Evolutionary conservation across 2,113 vertebrate species (phyloP), one percentile per base, ranked within the genome.

Genomic region (Tachysurus fulvidraco): DNA sequence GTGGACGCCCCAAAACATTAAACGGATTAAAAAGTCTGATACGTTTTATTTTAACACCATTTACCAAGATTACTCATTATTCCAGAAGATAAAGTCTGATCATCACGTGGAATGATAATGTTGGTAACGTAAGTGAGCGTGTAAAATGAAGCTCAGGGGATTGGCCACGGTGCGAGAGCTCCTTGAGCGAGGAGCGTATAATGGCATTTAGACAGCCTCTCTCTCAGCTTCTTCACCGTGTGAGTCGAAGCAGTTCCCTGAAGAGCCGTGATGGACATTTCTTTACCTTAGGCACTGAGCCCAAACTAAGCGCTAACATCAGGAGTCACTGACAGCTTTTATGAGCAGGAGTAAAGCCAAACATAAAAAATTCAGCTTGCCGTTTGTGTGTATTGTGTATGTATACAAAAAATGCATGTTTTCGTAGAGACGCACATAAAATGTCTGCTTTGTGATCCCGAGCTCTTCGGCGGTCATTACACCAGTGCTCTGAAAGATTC

Each of bases 181-280:
- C 46, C 46, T 50, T 55, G 85, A 85, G 55, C 25, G 50, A 28
- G 41, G 73, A 36, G 69, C 14, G 25, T 52, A 52, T 60, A 30
- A 76, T 80, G 50, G 52, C 65, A 57, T 78, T 76, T 57, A 59
- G 30, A 81, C 76, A 81, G 60, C 59, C 57, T 54, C 81, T 60
- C 73, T 55, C 83, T 83, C 82, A 77, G 21, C 50, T 50, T 23
- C 19, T 5, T 83, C 74, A 19, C 28, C 1, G 30, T 85, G 36
- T 80, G 62, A 69, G 79, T 36, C 59, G 46, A 74, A 25, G 44
- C 23, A 12, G 21, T 84, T 73, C 77, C 60, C 84, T 77, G 44
- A 79, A 85, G 60, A 81, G 64, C 30, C 46, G 7, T 41, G 81
- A 57, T 89, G 86, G 86, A 69, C 86, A 86, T 88, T 84, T 85